These are phyloP conservation scores for Melanogrammus aeglefinus DNA, from an alignment of 2,797 vertebrate genomes.

Conservation along the genomic window DNA sequence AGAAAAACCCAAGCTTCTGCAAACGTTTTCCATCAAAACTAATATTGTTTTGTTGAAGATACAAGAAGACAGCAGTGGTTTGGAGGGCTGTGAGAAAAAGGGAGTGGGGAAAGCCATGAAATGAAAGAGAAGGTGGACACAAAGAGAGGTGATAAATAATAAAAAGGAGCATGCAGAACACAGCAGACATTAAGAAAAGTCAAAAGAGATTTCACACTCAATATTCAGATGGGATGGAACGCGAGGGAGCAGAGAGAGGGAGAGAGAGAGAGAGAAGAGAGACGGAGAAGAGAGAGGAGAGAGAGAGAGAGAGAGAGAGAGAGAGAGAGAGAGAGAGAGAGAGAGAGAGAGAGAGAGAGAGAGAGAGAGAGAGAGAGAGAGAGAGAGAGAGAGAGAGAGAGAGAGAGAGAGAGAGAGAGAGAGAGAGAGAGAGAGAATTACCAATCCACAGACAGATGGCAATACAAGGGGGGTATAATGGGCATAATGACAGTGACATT, in stretches of 20 bases:
- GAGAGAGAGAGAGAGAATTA: background rate
- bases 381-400: background rate
- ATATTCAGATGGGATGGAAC: conserved; percentile 6
- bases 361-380: background rate
- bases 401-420: conserved; percentile 7
- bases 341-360: background rate
- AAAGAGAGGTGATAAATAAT: background rate
- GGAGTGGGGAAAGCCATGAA: background rate
- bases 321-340: background rate
- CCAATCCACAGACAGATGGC: conserved; percentile 4
- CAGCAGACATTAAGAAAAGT: conserved; percentile 25
- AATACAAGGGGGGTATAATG: background rate
- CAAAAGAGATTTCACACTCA: conserved; percentile 12
- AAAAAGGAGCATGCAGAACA: conserved; percentile 35
- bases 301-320: background rate
- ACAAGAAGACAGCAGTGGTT: background rate
- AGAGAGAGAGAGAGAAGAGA: background rate
- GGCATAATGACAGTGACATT: background rate
- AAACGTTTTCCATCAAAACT: background rate
- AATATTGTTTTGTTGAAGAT: background rate
- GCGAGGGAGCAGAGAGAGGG: conserved; percentile 7
- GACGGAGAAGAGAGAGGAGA: background rate
- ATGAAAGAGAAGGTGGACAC: background rate
- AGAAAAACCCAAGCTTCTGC: background rate
- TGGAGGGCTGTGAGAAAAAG: background rate